These are phyloP conservation scores for Lithodes maja DNA, from an alignment of 2,888 invertebrate species.

Conservation along the genomic window DNA sequence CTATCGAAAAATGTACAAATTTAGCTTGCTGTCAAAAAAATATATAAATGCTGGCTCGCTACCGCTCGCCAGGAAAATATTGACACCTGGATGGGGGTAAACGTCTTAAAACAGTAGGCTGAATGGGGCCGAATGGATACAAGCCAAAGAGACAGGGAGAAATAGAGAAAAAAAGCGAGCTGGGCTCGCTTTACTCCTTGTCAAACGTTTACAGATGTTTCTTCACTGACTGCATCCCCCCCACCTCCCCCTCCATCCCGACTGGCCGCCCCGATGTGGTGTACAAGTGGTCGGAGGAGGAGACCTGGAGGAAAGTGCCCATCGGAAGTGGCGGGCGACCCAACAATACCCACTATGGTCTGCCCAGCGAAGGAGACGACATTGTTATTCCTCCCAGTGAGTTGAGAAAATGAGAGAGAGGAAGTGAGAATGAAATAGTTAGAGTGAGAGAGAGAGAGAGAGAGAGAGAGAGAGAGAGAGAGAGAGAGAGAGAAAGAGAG, in stretches of 20 bases:
- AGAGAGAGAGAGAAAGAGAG: too few species aligned
- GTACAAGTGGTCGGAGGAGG: slow-evolving; percentile 52
- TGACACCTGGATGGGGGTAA: too few species aligned
- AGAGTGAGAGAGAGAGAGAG: not conserved
- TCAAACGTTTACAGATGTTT: slow-evolving; percentile 39
- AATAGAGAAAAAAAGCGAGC: not conserved
- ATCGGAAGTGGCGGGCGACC: slow-evolving; percentile 55
- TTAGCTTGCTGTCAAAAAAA: too few species aligned
- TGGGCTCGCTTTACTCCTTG: not conserved
- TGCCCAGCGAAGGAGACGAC: slow-evolving; percentile 52
- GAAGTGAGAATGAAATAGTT: too few species aligned
- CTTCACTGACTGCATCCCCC: slow-evolving; percentile 55
- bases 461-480: not conserved
- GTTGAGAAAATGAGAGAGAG: too few species aligned
- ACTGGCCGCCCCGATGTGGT: slow-evolving; percentile 40
- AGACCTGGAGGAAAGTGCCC: slow-evolving; percentile 57
- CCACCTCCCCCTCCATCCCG: slow-evolving; percentile 56
- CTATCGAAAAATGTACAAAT: too few species aligned
- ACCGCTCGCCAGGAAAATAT: too few species aligned
- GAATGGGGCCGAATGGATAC: too few species aligned
- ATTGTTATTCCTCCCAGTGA: slow-evolving; percentile 55
- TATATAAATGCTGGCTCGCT: too few species aligned
- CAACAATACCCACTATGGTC: slow-evolving; percentile 23
- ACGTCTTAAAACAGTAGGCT: too few species aligned
- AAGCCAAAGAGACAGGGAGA: too few species aligned